Evolutionary conservation across 2,113 vertebrate species (phyloP).

Genomic region (Ibidorhyncha struthersii): DNA sequence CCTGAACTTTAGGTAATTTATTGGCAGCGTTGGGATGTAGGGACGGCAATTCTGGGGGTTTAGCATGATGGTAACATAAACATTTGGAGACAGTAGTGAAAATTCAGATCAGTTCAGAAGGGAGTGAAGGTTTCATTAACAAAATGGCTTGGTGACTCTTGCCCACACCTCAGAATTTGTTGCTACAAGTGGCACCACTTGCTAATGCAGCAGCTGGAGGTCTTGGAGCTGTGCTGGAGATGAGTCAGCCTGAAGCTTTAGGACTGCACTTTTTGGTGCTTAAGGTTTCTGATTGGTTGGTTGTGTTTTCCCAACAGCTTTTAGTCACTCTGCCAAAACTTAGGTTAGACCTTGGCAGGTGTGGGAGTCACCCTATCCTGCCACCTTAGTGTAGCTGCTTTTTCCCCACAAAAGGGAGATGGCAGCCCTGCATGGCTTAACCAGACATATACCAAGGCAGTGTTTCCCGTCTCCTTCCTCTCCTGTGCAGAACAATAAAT

Average conservation of each 20-base stretch:
- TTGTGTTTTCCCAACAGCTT: not conserved
- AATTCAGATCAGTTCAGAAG: not conserved
- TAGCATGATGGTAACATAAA: not conserved
- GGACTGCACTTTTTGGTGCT: not conserved
- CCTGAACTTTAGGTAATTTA: not conserved
- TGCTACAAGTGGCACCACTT: not conserved
- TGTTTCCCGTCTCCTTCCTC: not conserved
- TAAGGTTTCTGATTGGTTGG: not conserved
- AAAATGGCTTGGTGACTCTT: not conserved
- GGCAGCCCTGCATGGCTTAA: not conserved
- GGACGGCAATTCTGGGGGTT: not conserved
- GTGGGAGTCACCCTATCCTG: not conserved
- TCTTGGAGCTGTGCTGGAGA: not conserved
- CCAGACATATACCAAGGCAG: rapidly evolving
- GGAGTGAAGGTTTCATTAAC: not conserved
- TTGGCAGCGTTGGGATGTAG: not conserved
- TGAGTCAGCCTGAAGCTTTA: not conserved
- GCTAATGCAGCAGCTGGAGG: not conserved
- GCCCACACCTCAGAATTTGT: not conserved
- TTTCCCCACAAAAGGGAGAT: not conserved
- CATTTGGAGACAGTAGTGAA: not conserved
- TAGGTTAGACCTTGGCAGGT: not conserved
- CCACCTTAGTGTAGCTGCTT: not conserved
- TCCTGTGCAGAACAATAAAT: not conserved
- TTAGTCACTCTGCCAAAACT: not conserved